These are phyloP conservation scores for Spea multiplicata DNA, from an alignment of 2,113 vertebrate genomes.

Conservation along the genomic window DNA sequence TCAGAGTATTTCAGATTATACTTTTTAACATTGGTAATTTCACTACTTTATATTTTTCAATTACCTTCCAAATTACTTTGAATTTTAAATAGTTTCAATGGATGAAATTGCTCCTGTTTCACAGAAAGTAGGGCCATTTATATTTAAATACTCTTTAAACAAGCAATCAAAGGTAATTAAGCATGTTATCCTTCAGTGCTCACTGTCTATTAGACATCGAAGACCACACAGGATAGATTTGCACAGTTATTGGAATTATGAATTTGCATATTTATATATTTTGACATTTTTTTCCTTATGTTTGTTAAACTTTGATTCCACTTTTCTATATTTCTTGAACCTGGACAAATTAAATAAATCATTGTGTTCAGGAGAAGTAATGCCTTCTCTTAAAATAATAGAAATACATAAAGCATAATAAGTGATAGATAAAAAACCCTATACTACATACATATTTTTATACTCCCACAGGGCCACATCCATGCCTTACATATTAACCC, in stretches of 20 bases:
- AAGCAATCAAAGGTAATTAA: constrained; percentile 44
- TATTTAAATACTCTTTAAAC: constrained; percentile 43
- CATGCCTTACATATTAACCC: too few species aligned
- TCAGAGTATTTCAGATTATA: constrained; percentile 44
- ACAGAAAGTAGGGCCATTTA: constrained; percentile 47
- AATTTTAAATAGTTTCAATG: constrained; percentile 47
- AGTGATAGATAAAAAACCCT: too few species aligned
- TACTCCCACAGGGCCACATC: too few species aligned
- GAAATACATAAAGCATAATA: too few species aligned
- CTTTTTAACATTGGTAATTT: constrained; percentile 46
- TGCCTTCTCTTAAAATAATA: too few species aligned
- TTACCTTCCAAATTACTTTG: constrained; percentile 43
- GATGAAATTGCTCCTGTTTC: constrained; percentile 48
- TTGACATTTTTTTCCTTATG: too few species aligned
- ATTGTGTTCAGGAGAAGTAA: too few species aligned
- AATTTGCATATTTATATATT: too few species aligned
- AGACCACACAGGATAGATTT: constrained; percentile 37
- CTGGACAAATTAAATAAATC: too few species aligned
- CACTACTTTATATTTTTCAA: constrained; percentile 43
- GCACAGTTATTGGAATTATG: neutral
- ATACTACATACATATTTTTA: too few species aligned
- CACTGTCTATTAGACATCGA: constrained; percentile 34
- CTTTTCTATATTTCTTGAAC: too few species aligned
- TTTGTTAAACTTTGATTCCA: too few species aligned
- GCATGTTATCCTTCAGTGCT: constrained; percentile 48